Conservation (phyloP, 1,140 invertebrate genomes). For the Drosophila prosaltans region DNA sequence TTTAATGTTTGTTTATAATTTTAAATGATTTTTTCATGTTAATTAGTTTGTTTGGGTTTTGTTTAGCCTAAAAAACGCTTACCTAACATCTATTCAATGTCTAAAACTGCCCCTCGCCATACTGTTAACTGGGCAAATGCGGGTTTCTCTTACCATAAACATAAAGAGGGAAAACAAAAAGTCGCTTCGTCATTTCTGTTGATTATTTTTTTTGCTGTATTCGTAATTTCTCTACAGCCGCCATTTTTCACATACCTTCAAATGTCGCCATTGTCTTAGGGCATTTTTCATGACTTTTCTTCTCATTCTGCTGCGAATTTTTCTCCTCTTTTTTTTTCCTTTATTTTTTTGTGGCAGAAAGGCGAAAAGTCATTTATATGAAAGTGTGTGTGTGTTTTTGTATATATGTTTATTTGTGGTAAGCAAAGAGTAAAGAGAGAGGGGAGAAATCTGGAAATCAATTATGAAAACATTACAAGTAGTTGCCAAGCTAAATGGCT, state of each 20-base stretch:
- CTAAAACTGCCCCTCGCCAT: not conserved
- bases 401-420: constrained; percentile 3
- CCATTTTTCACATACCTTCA: constrained; percentile 39
- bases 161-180: constrained; percentile 47
- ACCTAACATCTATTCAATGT: not conserved
- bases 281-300: constrained; percentile 49
- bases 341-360: not conserved
- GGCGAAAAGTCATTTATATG: constrained; percentile 55
- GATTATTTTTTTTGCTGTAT: constrained; percentile 64
- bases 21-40: constrained; percentile 7
- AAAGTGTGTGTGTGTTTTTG: constrained; percentile 11
- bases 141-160: constrained; percentile 25
- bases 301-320: constrained; percentile 15
- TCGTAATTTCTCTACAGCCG: constrained; percentile 20
- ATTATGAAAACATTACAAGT: constrained; percentile 75
- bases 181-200: constrained; percentile 63
- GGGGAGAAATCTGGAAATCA: constrained; percentile 53
- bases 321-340: not conserved
- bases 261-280: constrained; percentile 70
- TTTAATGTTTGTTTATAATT: not conserved
- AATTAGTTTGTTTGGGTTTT: constrained; percentile 2
- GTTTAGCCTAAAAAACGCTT: not conserved
- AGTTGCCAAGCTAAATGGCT: constrained; percentile 64
- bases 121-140: constrained; percentile 7
- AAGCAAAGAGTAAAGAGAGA: not conserved